phyloP scores from a whole-genome alignment of 2,113 vertebrate species.

The Lichenostomus cassidix region DNA sequence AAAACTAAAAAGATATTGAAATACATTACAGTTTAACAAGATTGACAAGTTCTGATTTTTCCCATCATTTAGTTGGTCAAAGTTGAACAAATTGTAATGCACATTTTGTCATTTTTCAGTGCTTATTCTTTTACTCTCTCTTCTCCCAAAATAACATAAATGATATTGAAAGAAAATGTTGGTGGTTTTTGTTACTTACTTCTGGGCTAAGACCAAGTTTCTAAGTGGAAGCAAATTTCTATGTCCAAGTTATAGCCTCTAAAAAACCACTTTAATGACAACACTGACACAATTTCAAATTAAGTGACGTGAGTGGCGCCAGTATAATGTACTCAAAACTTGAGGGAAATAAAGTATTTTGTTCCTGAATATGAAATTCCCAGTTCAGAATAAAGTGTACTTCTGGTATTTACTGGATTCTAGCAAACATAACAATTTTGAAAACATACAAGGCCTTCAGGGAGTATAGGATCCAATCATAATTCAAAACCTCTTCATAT shows the following conservation, averaged over 20 bases:
- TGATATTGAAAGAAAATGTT: not conserved
- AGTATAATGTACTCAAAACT: conserved; percentile 35
- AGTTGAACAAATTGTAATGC: not conserved
- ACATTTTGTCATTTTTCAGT: not conserved
- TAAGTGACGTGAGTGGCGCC: not conserved
- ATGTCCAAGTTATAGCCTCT: conserved; percentile 4
- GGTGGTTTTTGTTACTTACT: not conserved
- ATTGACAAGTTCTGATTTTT: not conserved
- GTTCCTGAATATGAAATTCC: conserved; percentile 29
- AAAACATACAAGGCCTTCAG: not conserved
- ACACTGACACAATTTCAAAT: conserved; percentile 23
- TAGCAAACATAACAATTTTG: conserved; percentile 28
- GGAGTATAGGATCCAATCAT: conserved; percentile 12
- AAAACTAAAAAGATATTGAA: not conserved
- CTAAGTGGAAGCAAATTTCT: conserved; percentile 5
- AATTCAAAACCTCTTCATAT: not conserved
- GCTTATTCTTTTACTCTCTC: not conserved
- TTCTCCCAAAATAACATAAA: not conserved
- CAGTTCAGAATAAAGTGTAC: conserved; percentile 25
- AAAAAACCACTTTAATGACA: conserved; percentile 25
- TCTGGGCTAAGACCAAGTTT: conserved; percentile 19
- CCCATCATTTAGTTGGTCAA: not conserved
- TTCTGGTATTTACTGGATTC: conserved; percentile 43
- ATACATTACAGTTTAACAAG: not conserved
- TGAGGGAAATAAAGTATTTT: conserved; percentile 1